phyloP scores from a whole-genome alignment of 2,888 invertebrate species.

The Drosophila anomalipes region DNA sequence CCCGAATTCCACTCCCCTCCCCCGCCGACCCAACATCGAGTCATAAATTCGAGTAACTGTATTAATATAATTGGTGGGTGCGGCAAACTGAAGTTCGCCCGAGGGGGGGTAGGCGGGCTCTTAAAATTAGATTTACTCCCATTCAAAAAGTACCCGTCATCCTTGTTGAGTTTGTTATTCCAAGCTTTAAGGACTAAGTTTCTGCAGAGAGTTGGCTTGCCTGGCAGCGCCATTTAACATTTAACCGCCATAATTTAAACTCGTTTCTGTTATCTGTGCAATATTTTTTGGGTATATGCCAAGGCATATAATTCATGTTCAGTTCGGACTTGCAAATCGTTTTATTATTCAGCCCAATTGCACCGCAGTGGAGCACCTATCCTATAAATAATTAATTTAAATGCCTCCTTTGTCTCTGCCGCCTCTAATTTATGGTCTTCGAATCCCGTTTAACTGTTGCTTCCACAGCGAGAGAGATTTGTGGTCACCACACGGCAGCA shows the following conservation, averaged over 20 bases:
- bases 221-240: conserved; percentile 56
- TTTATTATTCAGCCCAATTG: conserved; percentile 72
- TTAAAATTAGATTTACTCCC: conserved; percentile 76
- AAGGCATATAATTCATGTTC: conserved; percentile 67
- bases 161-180: background rate
- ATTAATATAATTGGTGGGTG: conserved; percentile 77
- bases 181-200: conserved; percentile 31
- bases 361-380: conserved; percentile 55
- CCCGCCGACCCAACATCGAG: conserved; percentile 9
- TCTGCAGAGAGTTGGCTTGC: background rate
- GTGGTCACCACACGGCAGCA: conserved; percentile 37
- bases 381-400: conserved; percentile 77
- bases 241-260: conserved; percentile 69
- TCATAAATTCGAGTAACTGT: conserved; percentile 81
- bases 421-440: conserved; percentile 59
- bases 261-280: conserved; percentile 57
- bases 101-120: conserved; percentile 28
- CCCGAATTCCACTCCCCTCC: conserved; percentile 4
- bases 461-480: conserved; percentile 41
- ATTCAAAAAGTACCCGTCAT: conserved; percentile 29
- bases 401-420: conserved; percentile 56
- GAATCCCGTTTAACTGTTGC: conserved; percentile 57
- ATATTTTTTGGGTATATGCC: conserved; percentile 28
- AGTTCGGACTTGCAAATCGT: conserved; percentile 73
- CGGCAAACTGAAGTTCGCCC: conserved; percentile 13